Conservation (phyloP, 1,140 invertebrate genomes). For the Alviniconcha marisindica region DNA sequence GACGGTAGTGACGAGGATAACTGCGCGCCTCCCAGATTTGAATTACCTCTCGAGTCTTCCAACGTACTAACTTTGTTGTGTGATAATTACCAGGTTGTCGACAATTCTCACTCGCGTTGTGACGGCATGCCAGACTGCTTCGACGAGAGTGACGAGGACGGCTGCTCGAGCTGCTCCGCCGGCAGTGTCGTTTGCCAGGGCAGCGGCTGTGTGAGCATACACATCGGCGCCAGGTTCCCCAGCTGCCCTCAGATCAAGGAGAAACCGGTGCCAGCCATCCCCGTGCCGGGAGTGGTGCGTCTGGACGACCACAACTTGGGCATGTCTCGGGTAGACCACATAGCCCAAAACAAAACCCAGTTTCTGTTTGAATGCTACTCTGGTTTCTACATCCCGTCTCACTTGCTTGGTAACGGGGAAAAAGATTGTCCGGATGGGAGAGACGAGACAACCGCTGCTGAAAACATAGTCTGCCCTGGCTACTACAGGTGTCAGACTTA, state of each 20-base stretch:
- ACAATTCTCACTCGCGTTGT: background rate
- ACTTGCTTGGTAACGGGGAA: conserved; percentile 34
- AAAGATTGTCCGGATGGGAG: conserved; percentile 36
- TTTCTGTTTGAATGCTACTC: conserved; percentile 7
- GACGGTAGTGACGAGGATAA: conserved; percentile 38
- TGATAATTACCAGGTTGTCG: background rate
- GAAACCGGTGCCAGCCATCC: background rate
- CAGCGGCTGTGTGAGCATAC: background rate
- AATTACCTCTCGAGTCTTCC: conserved; percentile 27
- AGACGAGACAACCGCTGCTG: conserved; percentile 19
- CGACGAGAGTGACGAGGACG: background rate
- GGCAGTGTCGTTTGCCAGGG: background rate
- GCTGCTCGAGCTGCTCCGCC: background rate
- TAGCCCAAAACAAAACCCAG: background rate
- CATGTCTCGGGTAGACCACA: background rate
- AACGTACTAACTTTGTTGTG: background rate
- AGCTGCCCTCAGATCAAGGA: background rate
- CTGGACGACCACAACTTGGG: no score
- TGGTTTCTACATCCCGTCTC: conserved; percentile 34
- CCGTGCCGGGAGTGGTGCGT: conserved; percentile 6
- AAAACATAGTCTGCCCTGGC: conserved; percentile 8
- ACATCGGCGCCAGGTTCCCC: conserved; percentile 6
- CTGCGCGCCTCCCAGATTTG: conserved; percentile 5
- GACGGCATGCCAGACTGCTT: background rate
- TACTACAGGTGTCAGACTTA: conserved; percentile 34